Evolutionary conservation across 2,888 invertebrate species (phyloP).

Genomic region (Epinotia ramella): DNA sequence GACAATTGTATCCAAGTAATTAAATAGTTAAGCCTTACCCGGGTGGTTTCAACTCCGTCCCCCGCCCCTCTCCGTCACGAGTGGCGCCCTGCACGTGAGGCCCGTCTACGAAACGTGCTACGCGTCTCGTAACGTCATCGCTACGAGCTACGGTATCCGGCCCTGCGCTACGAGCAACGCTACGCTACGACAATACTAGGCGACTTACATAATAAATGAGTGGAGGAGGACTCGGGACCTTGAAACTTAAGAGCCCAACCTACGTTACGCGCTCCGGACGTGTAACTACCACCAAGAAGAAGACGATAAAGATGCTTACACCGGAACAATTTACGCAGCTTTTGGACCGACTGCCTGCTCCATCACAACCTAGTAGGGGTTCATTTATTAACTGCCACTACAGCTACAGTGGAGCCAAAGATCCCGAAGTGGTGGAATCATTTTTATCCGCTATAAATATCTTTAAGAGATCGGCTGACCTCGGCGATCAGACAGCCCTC

Average conservation of each 20-base stretch:
- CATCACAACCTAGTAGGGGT: constrained; percentile 12
- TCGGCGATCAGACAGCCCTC: background rate
- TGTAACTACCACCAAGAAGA: background rate
- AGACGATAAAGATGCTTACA: background rate
- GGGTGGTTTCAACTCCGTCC: too few relatives aligned
- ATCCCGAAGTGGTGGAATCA: constrained; percentile 16
- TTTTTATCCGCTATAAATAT: constrained; percentile 9
- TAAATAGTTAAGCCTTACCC: too few relatives aligned
- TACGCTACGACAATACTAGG: too few relatives aligned
- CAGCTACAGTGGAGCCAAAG: constrained; percentile 3
- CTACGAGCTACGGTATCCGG: too few relatives aligned
- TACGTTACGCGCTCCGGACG: background rate
- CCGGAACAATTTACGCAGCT: background rate
- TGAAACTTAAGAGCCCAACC: background rate
- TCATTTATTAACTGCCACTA: constrained; percentile 6
- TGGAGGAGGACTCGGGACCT: background rate
- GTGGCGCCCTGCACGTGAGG: too few relatives aligned
- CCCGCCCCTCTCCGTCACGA: too few relatives aligned
- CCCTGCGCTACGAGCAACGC: too few relatives aligned
- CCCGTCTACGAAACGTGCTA: too few relatives aligned
- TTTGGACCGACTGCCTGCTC: background rate
- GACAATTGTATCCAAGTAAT: too few relatives aligned
- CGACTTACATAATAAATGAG: too few relatives aligned
- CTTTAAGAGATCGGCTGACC: constrained; percentile 12
- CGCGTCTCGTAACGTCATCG: too few relatives aligned